Base-by-base conservation (phyloP, 1,140 invertebrate species). In the Octopus sinensis region DNA sequence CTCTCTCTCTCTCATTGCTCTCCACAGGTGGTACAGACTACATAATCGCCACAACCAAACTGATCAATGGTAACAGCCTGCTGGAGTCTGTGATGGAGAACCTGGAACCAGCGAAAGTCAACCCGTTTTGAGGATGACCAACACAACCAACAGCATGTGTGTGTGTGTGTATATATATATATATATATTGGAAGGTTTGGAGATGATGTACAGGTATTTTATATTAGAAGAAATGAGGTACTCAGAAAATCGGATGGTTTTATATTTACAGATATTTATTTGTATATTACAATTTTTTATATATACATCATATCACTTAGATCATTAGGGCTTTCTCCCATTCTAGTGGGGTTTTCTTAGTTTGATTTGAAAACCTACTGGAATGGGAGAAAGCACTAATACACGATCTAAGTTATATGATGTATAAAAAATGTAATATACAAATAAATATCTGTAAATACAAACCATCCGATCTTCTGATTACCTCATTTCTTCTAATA, bases 21-120 rank as follows among this genome's bases (percentile, higher is more conserved):
- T 68, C 92, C 93, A 73, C 89, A 94, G 94, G 94, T 54, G 95
- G 95, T 88, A 94, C 95, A n/a, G 96, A 98, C 88, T 98, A 97
- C 91, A 93, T 98, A 13, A 93, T 99, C 81, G 94, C 95, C 68
- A 97, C 97, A 7, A 98, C 97, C 0, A 97, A 97, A 90, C 91
- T 99, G 23, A 95, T 98, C 53, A 98, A 97, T 92, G 97, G 97
- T 78, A 94, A 94, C 82, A 94, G 94, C 77, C 96, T 98, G 88
- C 91, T 98, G 7, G 93, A 94, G 86, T 94, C 94, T 12, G 90
- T 97, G 53, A 93, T 94, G 88, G 95, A 96, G 43, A 86, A 84
- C 23, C 80, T 88, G 12, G 81, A 87, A 82, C 81, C 86, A 73
- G 85, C 86, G 76, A 88, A 87, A 84, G 53, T 88, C 6, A 90